These are phyloP conservation scores for Drosophila truncata DNA, from an alignment of 1,140 invertebrate genomes.

Conservation along the genomic window DNA sequence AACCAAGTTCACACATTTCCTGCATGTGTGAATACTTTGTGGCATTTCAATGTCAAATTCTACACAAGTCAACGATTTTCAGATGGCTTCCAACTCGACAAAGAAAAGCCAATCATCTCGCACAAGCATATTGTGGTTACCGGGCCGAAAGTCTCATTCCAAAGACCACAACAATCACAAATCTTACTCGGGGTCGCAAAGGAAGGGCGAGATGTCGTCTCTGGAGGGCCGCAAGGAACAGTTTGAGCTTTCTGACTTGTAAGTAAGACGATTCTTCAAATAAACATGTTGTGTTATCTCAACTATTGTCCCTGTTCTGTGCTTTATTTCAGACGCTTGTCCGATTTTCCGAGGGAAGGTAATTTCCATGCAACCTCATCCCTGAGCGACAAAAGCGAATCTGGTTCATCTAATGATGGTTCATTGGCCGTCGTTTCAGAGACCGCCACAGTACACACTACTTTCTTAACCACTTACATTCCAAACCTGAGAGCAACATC, in stretches of 20 bases:
- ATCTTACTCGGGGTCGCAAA: constrained; percentile 62
- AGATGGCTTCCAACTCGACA: constrained; percentile 69
- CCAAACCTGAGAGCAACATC: constrained; percentile 51
- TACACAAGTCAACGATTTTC: constrained; percentile 47
- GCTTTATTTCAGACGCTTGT: constrained; percentile 42
- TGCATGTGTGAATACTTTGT: constrained; percentile 11
- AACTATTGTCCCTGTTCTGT: too few species aligned
- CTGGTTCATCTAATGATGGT: constrained; percentile 28
- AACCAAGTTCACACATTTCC: background rate
- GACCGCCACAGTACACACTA: constrained; percentile 43
- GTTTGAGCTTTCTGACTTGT: constrained; percentile 69
- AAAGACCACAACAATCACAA: constrained; percentile 74
- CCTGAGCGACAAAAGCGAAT: constrained; percentile 30
- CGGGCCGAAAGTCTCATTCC: constrained; percentile 71
- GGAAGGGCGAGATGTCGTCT: constrained; percentile 76
- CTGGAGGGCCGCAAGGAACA: constrained; percentile 74
- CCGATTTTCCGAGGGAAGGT: constrained; percentile 14
- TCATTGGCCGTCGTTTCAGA: constrained; percentile 27
- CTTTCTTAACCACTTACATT: constrained; percentile 35
- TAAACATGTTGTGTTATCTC: too few species aligned
- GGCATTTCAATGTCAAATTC: constrained; percentile 21
- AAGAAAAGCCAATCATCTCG: constrained; percentile 74
- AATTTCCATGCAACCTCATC: constrained; percentile 48
- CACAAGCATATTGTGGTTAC: constrained; percentile 78
- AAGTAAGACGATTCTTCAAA: too few species aligned